Base-by-base conservation (phyloP, 1,140 invertebrate genomes). In the Formica exsecta region DNA sequence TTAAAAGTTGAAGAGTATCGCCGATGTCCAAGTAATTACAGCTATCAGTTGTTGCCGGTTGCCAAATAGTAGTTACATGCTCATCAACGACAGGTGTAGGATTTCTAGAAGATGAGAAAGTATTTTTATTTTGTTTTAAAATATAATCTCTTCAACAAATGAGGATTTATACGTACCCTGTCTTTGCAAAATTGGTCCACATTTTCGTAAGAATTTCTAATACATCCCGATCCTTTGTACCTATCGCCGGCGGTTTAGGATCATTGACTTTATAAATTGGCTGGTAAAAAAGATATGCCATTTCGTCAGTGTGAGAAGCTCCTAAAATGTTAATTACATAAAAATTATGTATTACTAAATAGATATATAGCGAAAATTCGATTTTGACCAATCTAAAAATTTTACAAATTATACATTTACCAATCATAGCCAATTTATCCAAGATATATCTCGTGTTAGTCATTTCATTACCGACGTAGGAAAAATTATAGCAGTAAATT, bases 141-240 rank as follows among this genome's bases (percentile, higher is more conserved):
- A 22, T 77, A 62, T 5, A 19, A 75, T 64, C 0, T 73, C n/a
- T 77, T 48, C 16, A 64, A 44, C 16, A 64, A 44, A 25, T 25
- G 13, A 86, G 7, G 48, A 51, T 38, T 32, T 13, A 9, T 54
- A 9, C 41, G 83, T 68, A 77, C 88, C 88, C 88, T 36, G 59
- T 81, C 9, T 66, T 79, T 19, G 86, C 88, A 75, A 89, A 89
- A 54, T 87, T 89, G 3, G 38, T 73, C 86, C 81, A 89, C 71
- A 89, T 81, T 36, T n/a, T 70, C 9, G 79, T 61, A 22, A 89
- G 36, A 61, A 70, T 61, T 44, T 89, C 86, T 13, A 87, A n/a
- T 0, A 84, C 13, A 29, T 57, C 6, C 16, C 76, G 65, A 66
- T 85, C 86, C 0, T 54, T 32, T 0, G 81, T 70, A n/a, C 59